Evolutionary conservation across 2,797 vertebrate species (phyloP), one percentile per base, ranked within the genome.

Genomic region (Xerus rutilus): DNA sequence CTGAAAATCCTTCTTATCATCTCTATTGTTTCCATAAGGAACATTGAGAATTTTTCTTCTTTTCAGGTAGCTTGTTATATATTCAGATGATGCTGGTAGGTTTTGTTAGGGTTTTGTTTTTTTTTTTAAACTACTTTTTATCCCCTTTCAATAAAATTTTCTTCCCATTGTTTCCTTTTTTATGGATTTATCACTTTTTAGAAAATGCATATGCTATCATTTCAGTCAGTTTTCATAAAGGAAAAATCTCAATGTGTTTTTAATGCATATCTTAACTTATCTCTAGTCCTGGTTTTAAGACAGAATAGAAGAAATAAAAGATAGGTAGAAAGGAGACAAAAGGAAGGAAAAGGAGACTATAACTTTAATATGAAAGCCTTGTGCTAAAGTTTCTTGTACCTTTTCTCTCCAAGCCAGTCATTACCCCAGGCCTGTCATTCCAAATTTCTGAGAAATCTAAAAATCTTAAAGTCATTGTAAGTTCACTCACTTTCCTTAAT

Each of bases 141-240:
- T 43, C 59, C 39, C n/a, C 79, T 57, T 18, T 45, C 54, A 54
- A 57, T 15, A 72, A 88, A 67, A 88, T 77, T 82, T 87, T 93
- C 9, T 59, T 77, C 39, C 39, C 59, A 1, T 49, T 79, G 15
- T 54, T 69, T 69, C 62, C 17, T 35, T 73, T 62, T 62, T 52
- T 93, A 30, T 17, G 70, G 59, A 82, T 79, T 47, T 86, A 62
- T 32, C 54, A 28, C 47, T 91, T 86, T 87, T 86, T 73, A 79
- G 47, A 91, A 91, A 89, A 57, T 32, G 45, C 39, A n/a, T 17
- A 15, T 57, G 43, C 13, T 35, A 49, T 67, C 45, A 35, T 74
- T 72, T 83, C 39, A 92, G 45, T 77, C 4, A 77, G 32, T 89
- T 85, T 90, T 93, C 25, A 17, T 17, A 74, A 59, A 57, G 57